Evolutionary conservation across 2,888 invertebrate species (phyloP).

Genomic region (Keiferia lycopersicella): DNA sequence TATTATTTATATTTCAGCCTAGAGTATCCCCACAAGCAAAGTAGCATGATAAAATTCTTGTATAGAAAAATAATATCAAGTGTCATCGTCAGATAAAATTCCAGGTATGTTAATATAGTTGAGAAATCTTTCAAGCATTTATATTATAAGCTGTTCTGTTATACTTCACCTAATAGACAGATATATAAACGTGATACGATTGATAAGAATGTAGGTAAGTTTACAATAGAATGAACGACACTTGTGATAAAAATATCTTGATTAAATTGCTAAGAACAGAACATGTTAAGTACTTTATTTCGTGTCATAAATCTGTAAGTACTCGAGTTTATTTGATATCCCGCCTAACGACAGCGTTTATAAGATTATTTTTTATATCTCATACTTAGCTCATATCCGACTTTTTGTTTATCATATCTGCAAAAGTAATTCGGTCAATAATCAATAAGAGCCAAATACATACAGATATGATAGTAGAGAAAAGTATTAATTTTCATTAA

Average conservation of each 20-base stretch:
- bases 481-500: not conserved
- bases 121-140: not conserved
- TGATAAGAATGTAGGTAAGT: not conserved
- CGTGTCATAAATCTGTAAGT: slow-evolving; percentile 10
- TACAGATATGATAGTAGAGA: not conserved
- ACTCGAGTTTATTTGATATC: not conserved
- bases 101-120: not conserved
- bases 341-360: slow-evolving; percentile 1
- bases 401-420: slow-evolving; percentile 9
- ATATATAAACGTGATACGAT: not conserved
- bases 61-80: not conserved
- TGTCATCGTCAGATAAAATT: not conserved
- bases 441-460: not conserved
- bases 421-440: slow-evolving; percentile 14
- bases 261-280: not conserved
- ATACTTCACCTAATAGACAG: not conserved
- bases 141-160: not conserved
- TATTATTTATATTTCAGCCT: too few relatives aligned
- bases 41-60: too few relatives aligned
- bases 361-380: not conserved
- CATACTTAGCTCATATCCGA: not conserved
- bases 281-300: not conserved
- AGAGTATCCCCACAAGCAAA: too few relatives aligned
- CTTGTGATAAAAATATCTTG: not conserved
- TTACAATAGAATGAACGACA: not conserved